phyloP scores from a whole-genome alignment of 2,888 invertebrate species.

The Cephus sareptanus region DNA sequence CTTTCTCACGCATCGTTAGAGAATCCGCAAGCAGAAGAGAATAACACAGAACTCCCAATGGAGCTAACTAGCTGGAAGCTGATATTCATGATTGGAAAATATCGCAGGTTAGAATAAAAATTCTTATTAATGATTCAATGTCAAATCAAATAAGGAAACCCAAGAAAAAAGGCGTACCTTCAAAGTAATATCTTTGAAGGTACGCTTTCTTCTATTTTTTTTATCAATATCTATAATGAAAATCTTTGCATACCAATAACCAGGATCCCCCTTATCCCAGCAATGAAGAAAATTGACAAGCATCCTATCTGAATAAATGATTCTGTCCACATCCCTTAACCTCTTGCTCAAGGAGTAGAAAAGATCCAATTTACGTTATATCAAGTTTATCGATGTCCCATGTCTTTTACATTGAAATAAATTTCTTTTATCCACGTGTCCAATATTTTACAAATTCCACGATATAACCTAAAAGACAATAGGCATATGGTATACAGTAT shows the following conservation, averaged over 20 bases:
- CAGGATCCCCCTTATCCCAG: background rate
- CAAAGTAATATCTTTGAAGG: background rate
- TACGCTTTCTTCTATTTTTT: background rate
- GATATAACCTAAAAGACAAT: background rate
- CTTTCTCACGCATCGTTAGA: background rate
- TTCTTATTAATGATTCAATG: background rate
- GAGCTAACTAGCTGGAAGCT: background rate
- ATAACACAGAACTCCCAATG: background rate
- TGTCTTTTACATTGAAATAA: background rate
- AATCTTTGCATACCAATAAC: background rate
- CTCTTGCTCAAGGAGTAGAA: background rate
- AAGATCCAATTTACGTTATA: background rate
- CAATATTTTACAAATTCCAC: background rate
- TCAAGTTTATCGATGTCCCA: background rate
- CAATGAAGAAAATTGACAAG: background rate
- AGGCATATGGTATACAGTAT: background rate
- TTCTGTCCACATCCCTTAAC: background rate
- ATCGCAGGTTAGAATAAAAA: background rate
- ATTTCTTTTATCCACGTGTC: background rate
- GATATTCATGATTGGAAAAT: background rate
- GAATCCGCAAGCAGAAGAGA: background rate
- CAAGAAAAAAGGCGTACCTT: background rate
- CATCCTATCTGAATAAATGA: background rate
- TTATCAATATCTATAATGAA: background rate
- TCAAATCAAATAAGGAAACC: background rate